phyloP scores from a whole-genome alignment of 2,888 invertebrate species.

The Ormyrus thymus region DNA sequence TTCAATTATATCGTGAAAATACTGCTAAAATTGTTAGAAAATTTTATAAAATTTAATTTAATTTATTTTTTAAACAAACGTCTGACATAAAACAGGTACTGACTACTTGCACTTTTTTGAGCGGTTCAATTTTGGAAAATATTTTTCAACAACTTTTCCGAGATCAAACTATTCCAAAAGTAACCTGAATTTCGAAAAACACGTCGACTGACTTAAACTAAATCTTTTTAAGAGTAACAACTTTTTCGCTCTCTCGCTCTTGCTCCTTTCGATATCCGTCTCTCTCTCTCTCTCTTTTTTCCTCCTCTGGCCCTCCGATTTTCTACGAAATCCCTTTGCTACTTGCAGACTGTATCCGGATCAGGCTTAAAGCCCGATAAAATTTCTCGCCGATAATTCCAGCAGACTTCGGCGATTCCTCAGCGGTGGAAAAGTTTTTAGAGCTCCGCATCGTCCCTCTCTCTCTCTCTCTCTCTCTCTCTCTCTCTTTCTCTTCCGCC shows the following conservation, averaged over 20 bases:
- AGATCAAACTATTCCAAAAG: too few relatives aligned
- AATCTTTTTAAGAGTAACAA: constrained; percentile 19
- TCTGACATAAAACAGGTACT: too few relatives aligned
- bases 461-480: constrained; percentile 37
- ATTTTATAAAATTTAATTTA: too few relatives aligned
- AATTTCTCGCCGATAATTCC: constrained; percentile 61
- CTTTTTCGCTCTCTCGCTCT: constrained; percentile 7
- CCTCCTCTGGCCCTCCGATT: constrained; percentile 25
- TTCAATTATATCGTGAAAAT: too few relatives aligned
- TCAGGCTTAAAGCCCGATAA: constrained; percentile 61
- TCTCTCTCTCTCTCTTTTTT: constrained; percentile 4
- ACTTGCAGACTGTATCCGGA: constrained; percentile 59
- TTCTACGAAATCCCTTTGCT: constrained; percentile 54
- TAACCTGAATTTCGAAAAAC: too few relatives aligned
- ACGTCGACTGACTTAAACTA: neutral
- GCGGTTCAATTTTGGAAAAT: too few relatives aligned
- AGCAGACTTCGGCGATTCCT: constrained; percentile 58
- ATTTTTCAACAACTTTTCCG: too few relatives aligned
- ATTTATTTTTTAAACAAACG: too few relatives aligned
- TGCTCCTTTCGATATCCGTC: neutral
- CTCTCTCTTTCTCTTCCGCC: constrained; percentile 1
- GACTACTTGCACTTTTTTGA: too few relatives aligned
- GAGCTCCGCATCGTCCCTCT: constrained; percentile 39
- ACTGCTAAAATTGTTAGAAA: too few relatives aligned
- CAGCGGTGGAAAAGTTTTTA: constrained; percentile 55